Evolutionary conservation across 2,113 vertebrate genomes (phyloP).

Genomic region (Carassius gibelio): DNA sequence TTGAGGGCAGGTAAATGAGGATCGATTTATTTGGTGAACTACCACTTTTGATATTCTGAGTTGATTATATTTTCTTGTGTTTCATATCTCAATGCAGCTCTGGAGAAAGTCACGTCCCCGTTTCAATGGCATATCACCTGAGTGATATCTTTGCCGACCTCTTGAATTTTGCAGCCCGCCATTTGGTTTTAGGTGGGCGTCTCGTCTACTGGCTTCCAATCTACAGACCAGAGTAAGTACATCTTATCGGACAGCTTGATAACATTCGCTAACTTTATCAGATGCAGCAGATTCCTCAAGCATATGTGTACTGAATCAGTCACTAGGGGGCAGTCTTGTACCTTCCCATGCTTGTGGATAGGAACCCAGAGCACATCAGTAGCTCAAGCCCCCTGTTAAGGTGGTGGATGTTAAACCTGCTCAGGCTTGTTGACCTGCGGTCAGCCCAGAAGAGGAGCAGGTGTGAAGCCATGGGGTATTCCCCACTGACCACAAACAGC

Average conservation of each 20-base stretch:
- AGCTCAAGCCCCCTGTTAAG: background rate
- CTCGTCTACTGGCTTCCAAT: constrained; percentile 95
- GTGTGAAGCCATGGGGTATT: constrained; percentile 50
- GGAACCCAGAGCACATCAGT: background rate
- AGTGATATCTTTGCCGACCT: constrained; percentile 97
- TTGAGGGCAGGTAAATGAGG: background rate
- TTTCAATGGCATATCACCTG: constrained; percentile 90
- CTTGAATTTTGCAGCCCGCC: constrained; percentile 88
- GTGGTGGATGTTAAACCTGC: constrained; percentile 29
- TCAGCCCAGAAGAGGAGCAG: constrained; percentile 41
- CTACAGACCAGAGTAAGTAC: constrained; percentile 93
- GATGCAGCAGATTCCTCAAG: background rate
- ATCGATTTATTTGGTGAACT: background rate
- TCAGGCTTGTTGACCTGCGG: constrained; percentile 38
- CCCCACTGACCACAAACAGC: constrained; percentile 45
- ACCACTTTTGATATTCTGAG: background rate
- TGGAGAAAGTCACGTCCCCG: constrained; percentile 85
- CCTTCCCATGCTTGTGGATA: background rate
- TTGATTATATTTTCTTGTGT: constrained; percentile 12
- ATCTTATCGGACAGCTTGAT: constrained; percentile 9
- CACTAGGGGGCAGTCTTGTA: constrained; percentile 69
- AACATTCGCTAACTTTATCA: background rate
- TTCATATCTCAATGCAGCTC: constrained; percentile 65
- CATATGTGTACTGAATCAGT: background rate
- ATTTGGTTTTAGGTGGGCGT: constrained; percentile 87